Evolutionary conservation across 2,113 vertebrate species (phyloP), one percentile per base, ranked within the genome.

Genomic region (Zingel zingel): DNA sequence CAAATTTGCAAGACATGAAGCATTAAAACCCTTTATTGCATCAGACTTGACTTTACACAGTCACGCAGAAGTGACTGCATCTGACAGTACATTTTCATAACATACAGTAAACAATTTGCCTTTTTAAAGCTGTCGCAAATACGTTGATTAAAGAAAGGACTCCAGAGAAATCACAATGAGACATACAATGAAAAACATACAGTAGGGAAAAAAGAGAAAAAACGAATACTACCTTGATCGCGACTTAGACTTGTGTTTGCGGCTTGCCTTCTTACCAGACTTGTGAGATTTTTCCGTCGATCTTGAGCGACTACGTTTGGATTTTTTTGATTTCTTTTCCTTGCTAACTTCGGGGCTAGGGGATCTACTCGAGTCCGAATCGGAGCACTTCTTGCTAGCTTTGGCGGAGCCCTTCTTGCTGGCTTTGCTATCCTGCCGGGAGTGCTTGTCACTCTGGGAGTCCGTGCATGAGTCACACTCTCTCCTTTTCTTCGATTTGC

Each of bases 211-310:
- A 77, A 76, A 75, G 83, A 82, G 62, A 91, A 98, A 88, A 98
- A 95, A 93, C 96, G 96, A 97, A 97, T 98, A 99, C 98, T 99
- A 99, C 98, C 98, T 99, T 99, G 98, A 99, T 99, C 97, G 97
- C 93, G 98, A 99, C 96, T 99, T 99, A 99, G 98, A 99, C 98
- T 99, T 99, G 98, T 99, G 98, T 99, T 99, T 99, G 98, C 97
- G 98, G 98, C 98, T 99, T 98, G 98, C 98, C 98, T 99, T 99
- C 98, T 99, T 99, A 99, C 98, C 98, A 99, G 98, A 99, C 98
- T 97, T 99, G 98, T 99, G 97, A 95, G 97, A 97, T 97, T 97
- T 98, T 97, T 99, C 98, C 98, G 96, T 83, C 91, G 98, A 99
- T 92, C 96, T 95, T 94, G 98, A 99, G 74, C 98, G 98, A 96